Conservation (phyloP, 2,797 vertebrate species). For the Monodelphis domestica region DNA sequence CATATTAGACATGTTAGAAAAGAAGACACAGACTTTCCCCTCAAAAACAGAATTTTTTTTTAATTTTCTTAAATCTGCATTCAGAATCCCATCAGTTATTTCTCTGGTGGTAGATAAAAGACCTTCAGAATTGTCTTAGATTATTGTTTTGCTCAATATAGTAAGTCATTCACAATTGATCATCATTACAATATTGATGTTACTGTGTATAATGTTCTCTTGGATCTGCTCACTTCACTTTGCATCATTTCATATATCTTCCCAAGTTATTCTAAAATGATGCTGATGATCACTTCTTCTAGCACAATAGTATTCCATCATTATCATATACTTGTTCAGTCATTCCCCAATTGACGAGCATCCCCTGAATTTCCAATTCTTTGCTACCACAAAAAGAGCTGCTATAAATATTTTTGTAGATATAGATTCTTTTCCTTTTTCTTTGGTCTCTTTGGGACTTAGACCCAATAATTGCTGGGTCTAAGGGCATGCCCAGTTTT, state of each 20-base stretch:
- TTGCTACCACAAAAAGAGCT: neutral
- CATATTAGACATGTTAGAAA: neutral
- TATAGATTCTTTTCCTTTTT: neutral
- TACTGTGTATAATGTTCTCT: neutral
- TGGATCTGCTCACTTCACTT: neutral
- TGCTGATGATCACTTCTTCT: neutral
- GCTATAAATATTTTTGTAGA: neutral
- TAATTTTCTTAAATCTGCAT: neutral
- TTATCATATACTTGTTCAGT: neutral
- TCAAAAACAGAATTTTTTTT: neutral
- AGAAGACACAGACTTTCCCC: neutral
- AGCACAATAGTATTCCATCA: neutral
- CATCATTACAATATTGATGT: neutral
- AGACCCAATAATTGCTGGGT: conserved; percentile 4
- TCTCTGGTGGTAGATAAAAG: neutral
- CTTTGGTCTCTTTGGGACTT: conserved; percentile 19
- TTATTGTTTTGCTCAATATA: neutral
- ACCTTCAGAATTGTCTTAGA: neutral
- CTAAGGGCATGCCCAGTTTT: neutral
- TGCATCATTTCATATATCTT: neutral
- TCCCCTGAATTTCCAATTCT: neutral
- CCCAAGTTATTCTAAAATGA: neutral
- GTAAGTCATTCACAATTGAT: neutral
- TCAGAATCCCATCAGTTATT: neutral
- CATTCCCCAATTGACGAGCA: neutral